phyloP scores from a whole-genome alignment of 2,888 invertebrate genomes.

The Epinotia ramella region DNA sequence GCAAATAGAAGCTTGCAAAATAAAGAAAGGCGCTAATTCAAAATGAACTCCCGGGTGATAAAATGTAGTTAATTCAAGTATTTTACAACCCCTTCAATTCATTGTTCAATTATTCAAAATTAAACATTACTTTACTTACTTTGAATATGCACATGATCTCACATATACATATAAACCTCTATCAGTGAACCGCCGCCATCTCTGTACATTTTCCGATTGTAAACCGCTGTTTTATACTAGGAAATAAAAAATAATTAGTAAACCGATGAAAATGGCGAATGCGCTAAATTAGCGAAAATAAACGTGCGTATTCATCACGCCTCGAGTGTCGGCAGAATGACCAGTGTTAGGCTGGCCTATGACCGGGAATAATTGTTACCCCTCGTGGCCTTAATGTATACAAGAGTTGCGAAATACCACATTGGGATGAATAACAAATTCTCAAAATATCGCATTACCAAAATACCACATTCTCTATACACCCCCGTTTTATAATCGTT shows the following conservation, averaged over 20 bases:
- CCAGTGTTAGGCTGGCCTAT: not conserved
- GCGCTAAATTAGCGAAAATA: constrained; percentile 24
- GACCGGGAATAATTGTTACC: not conserved
- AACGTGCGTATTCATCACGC: not conserved
- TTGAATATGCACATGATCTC: constrained; percentile 16
- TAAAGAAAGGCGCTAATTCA: no score
- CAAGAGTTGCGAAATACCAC: no score
- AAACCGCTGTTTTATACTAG: constrained; percentile 26
- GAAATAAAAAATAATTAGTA: constrained; percentile 34
- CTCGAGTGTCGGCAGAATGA: not conserved
- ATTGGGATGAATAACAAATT: no score
- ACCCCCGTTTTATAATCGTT: no score
- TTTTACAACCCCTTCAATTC: not conserved
- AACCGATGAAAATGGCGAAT: constrained; percentile 1
- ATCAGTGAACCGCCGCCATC: constrained; percentile 17
- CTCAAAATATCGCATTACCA: no score
- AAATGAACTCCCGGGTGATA: no score
- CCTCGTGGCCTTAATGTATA: not conserved
- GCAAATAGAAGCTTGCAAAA: no score
- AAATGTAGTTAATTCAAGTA: no score
- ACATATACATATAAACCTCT: not conserved
- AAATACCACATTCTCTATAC: no score
- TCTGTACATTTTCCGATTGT: not conserved
- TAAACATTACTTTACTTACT: constrained; percentile 1
- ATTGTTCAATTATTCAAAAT: not conserved